A percentile compares a stretch with the other conserved stretches of the same genome.
These are phyloP conservation scores for Trogon surrucura DNA, from an alignment of 2,113 vertebrate species.

Conservation along the genomic window DNA sequence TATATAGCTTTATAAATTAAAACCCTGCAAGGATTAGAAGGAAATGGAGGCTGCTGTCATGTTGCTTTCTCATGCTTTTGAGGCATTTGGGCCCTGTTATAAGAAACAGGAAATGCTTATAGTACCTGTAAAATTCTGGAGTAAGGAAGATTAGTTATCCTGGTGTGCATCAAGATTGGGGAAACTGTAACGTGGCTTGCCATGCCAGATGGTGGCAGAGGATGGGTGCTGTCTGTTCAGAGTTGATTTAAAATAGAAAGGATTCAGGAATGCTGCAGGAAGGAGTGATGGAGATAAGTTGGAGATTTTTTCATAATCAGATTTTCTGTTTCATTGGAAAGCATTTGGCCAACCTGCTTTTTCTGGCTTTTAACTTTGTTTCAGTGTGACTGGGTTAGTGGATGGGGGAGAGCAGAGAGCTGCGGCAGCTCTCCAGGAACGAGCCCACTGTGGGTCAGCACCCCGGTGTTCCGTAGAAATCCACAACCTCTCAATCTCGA, in stretches of 20 bases:
- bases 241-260: neutral
- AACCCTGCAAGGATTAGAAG: neutral
- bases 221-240: neutral
- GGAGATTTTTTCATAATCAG: neutral
- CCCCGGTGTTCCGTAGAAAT: neutral
- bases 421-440: neutral
- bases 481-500: neutral
- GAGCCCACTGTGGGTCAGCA: rapidly evolving
- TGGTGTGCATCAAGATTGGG: neutral
- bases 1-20: neutral
- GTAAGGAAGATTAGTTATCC: neutral
- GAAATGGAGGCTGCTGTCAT: neutral
- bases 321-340: neutral
- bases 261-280: neutral
- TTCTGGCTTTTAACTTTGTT: neutral
- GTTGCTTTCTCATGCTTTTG: neutral
- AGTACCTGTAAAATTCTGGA: neutral
- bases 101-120: neutral
- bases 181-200: neutral
- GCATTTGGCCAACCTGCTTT: neutral
- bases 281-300: neutral
- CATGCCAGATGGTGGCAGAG: neutral
- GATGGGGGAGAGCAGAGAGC: neutral
- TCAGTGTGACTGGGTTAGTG: neutral
- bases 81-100: neutral